Evolutionary conservation across 2,113 vertebrate genomes (phyloP).

Genomic region (Bubo scandiacus): DNA sequence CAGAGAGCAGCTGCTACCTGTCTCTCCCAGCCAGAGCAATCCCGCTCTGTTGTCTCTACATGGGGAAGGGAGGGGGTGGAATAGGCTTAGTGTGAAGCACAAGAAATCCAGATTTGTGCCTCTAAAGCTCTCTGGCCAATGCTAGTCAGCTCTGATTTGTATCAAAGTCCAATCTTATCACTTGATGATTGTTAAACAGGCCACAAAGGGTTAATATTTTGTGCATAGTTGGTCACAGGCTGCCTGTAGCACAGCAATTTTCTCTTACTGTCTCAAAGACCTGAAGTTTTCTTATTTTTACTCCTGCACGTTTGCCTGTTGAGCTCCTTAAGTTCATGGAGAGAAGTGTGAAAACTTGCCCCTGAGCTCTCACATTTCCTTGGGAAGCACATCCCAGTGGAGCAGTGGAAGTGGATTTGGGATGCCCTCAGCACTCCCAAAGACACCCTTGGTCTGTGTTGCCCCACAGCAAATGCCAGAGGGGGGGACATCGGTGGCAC

Average conservation of each 20-base stretch:
- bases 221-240: neutral
- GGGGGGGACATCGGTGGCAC: rapidly evolving
- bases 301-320: neutral
- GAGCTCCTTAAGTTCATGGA: neutral
- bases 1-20: neutral
- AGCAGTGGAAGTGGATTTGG: neutral
- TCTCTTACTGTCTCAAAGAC: neutral
- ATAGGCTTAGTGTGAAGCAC: neutral
- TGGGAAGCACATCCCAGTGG: neutral
- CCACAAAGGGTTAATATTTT: neutral
- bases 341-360: neutral
- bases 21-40: neutral
- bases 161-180: neutral
- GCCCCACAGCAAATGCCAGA: rapidly evolving
- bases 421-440: neutral
- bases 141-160: neutral
- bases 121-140: neutral
- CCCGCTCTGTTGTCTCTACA: rapidly evolving
- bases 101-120: neutral
- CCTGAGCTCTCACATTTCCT: neutral
- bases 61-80: neutral
- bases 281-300: neutral
- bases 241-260: neutral
- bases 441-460: neutral
- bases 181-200: neutral